These are phyloP conservation scores for Cephalopholis sonnerati DNA, from an alignment of 2,113 vertebrate genomes.

Conservation along the genomic window DNA sequence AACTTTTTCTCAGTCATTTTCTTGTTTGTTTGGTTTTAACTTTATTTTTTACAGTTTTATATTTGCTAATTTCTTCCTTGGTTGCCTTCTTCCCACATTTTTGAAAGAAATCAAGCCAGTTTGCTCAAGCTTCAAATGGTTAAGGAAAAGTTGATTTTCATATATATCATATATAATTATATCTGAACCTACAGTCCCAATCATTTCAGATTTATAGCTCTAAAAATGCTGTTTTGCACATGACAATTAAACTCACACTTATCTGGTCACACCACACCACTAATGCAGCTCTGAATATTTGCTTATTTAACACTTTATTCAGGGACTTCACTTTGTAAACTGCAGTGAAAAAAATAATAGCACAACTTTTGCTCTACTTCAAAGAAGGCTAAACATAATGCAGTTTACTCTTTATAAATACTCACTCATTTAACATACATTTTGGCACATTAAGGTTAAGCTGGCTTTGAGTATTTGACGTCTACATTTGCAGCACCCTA, in stretches of 20 bases:
- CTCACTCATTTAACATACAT: not conserved
- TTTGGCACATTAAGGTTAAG: not conserved
- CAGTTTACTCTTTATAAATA: not conserved
- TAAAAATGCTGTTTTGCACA: not conserved
- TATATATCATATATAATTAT: too few relatives aligned
- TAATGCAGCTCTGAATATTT: not conserved
- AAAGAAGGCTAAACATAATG: not conserved
- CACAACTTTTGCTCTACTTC: not conserved
- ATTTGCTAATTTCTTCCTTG: too few relatives aligned
- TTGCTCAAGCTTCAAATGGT: too few relatives aligned
- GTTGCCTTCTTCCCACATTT: too few relatives aligned
- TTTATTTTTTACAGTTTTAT: too few relatives aligned
- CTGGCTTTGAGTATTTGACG: not conserved
- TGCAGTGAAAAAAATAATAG: not conserved
- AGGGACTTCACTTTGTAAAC: not conserved
- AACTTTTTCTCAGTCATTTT: too few relatives aligned
- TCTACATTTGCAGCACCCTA: not conserved
- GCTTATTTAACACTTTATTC: constrained; percentile 3
- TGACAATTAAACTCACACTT: not conserved
- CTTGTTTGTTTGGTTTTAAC: too few relatives aligned
- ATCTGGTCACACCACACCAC: not conserved
- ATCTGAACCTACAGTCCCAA: not conserved
- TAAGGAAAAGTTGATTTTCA: not conserved
- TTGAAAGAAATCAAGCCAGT: too few relatives aligned
- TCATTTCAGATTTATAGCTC: constrained; percentile 7